Evolutionary conservation across 64 coral and sea anemone species (phyloP).

Genomic region (Pocillopora damicornis): DNA sequence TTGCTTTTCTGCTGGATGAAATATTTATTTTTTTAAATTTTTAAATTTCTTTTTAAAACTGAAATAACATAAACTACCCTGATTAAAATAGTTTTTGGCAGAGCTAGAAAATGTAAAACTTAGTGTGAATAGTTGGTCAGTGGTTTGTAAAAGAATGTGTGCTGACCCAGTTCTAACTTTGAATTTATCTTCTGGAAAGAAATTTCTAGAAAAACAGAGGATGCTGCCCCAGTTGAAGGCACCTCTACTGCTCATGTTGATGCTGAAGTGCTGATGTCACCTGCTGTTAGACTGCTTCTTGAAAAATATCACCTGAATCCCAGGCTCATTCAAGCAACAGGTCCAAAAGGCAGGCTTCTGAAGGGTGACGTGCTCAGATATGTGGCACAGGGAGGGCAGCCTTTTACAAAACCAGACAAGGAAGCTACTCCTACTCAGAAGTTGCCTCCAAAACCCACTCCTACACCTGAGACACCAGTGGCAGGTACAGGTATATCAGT

Average conservation of each 20-base stretch:
- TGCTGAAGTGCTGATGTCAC: conserved; percentile 38
- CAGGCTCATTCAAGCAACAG: conserved; percentile 68
- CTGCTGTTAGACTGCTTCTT: conserved; percentile 79
- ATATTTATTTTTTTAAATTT: no score
- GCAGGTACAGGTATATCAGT: conserved; percentile 23
- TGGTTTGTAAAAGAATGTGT: no score
- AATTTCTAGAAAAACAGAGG: background rate
- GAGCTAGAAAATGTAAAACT: no score
- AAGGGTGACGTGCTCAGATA: conserved; percentile 82
- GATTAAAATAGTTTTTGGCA: no score
- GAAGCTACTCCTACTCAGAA: background rate
- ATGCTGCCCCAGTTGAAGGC: background rate
- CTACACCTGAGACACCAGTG: background rate
- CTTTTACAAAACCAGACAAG: conserved; percentile 5
- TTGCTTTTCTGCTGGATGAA: no score
- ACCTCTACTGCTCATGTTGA: background rate
- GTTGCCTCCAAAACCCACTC: background rate
- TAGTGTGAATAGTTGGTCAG: no score
- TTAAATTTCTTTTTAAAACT: no score
- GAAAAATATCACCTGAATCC: conserved; percentile 71
- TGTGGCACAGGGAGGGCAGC: conserved; percentile 40
- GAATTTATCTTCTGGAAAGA: background rate
- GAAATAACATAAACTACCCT: no score
- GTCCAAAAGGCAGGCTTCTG: conserved; percentile 63
- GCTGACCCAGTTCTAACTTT: no score